A percentile compares a stretch with the other conserved stretches of the same genome.
Evolutionary conservation across 2,113 vertebrate species (phyloP).

Genomic region (Verasper variegatus): DNA sequence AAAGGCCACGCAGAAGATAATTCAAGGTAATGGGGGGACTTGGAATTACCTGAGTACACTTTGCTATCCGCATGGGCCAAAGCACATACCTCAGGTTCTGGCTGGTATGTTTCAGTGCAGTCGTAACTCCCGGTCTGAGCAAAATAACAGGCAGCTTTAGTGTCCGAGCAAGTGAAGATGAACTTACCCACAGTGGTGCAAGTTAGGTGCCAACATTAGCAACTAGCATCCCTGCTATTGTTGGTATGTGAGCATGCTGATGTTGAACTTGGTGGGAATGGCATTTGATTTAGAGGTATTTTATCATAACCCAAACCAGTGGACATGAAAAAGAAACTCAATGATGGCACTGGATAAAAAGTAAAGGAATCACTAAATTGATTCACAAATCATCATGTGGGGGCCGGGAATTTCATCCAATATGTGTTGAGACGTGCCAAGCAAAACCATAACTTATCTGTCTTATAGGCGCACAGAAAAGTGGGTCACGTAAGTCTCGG

Average conservation of each 20-base stretch:
- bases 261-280: background rate
- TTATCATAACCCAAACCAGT: background rate
- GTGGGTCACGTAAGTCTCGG: too few relatives aligned
- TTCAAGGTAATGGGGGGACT: background rate
- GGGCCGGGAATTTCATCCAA: too few relatives aligned
- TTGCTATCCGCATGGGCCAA: slow-evolving; percentile 22
- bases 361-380: too few relatives aligned
- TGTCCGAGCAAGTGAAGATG: background rate
- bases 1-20: background rate
- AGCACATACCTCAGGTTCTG: slow-evolving; percentile 24
- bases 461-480: too few relatives aligned
- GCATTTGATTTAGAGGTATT: background rate
- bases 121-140: slow-evolving; percentile 61
- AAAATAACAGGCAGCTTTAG: slow-evolving; percentile 18
- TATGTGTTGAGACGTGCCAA: too few relatives aligned
- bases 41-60: slow-evolving; percentile 50
- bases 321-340: background rate
- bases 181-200: too few relatives aligned
- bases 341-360: too few relatives aligned
- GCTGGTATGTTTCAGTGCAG: slow-evolving; percentile 31
- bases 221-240: too few relatives aligned
- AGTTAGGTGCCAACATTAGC: too few relatives aligned
- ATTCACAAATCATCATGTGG: too few relatives aligned
- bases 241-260: too few relatives aligned
- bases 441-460: too few relatives aligned